Base-by-base conservation (phyloP, 2,113 vertebrate genomes). In the Anas platyrhynchos region DNA sequence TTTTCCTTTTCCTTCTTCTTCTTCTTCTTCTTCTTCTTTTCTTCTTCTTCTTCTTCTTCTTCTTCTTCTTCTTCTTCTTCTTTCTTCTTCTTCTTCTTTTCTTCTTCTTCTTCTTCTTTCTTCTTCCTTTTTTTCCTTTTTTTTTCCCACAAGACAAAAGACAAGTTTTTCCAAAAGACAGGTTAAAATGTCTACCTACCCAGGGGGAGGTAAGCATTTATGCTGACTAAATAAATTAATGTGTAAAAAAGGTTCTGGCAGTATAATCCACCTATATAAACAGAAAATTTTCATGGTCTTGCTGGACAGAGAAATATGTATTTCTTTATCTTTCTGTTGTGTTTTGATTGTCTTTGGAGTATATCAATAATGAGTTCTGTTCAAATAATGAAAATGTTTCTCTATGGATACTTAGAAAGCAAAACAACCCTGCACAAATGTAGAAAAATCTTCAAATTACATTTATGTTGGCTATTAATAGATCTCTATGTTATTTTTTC, bases 341-440 rank as follows among this genome's bases (percentile, higher is more conserved):
- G 65, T 96, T 94, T 72, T 90, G 86, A 78, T 75, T 92, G 86
- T 81, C 83, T 93, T 92, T 92, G 61, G 43, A 91, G 3, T 27
- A 65, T 32, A 34, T 80, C 29, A 0, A 88, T 91, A 83, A 83
- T 54, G 68, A 86, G 13, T 18, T 77, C 20, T 68, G 38, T 59
- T 93, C 69, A 86, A 82, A 89, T 84, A 93, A 84, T 77, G 72
- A 90, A 83, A 83, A 68, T 55, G 13, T 80, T 79, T 94, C 63
- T 94, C 22, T 83, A 9, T 36, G 62, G 52, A 74, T 88, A 91
- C 88, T 71, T 71, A 88, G 43, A 86, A 94, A 83, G 11, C 43
- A 83, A 34, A 72, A 79, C 16, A 95, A 81, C 2, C 16, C 18
- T 81, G 59, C 2, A 63, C 13, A 94, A 91, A 83, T 27, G 7